These are phyloP conservation scores for Drosophila grimshawi DNA, from an alignment of 1,140 invertebrate genomes.

Conservation along the genomic window DNA sequence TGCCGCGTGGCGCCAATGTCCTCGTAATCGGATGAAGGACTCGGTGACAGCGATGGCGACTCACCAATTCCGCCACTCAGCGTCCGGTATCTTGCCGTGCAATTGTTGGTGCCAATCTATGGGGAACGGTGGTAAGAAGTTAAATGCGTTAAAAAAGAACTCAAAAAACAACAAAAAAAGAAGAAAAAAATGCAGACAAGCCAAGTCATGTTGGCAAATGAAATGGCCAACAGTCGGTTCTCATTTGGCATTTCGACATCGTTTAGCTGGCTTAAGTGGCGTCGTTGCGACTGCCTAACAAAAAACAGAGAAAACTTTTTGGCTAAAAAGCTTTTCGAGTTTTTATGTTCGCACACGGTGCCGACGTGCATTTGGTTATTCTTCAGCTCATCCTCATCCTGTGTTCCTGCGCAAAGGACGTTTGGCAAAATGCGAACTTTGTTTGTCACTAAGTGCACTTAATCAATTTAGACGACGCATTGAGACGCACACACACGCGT, in stretches of 20 bases:
- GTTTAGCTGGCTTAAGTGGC: slow-evolving; percentile 79
- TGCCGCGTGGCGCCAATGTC: slow-evolving; percentile 81
- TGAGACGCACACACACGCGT: slow-evolving; percentile 40
- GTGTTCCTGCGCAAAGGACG: slow-evolving; percentile 29
- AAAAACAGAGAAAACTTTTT: slow-evolving; percentile 52
- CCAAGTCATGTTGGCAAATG: slow-evolving; percentile 72
- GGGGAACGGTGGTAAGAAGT: slow-evolving; percentile 40
- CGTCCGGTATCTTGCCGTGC: slow-evolving; percentile 82
- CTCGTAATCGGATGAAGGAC: slow-evolving; percentile 84
- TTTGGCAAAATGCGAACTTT: slow-evolving; percentile 65
- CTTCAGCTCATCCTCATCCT: slow-evolving; percentile 24
- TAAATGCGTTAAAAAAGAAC: slow-evolving; percentile 69
- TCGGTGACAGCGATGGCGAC: slow-evolving; percentile 83
- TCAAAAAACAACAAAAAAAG: not conserved
- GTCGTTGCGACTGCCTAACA: slow-evolving; percentile 13
- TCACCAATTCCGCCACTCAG: slow-evolving; percentile 82
- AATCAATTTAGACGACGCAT: slow-evolving; percentile 82
- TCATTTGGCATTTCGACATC: slow-evolving; percentile 57
- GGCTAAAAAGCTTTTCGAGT: slow-evolving; percentile 79
- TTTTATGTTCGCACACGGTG: slow-evolving; percentile 50
- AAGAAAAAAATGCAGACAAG: slow-evolving; percentile 25
- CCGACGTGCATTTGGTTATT: slow-evolving; percentile 67
- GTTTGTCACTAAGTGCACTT: slow-evolving; percentile 84
- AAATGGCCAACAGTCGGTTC: slow-evolving; percentile 50
- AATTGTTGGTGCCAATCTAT: slow-evolving; percentile 84